Conservation (phyloP, 1,140 invertebrate genomes). For the Lithobius niger region DNA sequence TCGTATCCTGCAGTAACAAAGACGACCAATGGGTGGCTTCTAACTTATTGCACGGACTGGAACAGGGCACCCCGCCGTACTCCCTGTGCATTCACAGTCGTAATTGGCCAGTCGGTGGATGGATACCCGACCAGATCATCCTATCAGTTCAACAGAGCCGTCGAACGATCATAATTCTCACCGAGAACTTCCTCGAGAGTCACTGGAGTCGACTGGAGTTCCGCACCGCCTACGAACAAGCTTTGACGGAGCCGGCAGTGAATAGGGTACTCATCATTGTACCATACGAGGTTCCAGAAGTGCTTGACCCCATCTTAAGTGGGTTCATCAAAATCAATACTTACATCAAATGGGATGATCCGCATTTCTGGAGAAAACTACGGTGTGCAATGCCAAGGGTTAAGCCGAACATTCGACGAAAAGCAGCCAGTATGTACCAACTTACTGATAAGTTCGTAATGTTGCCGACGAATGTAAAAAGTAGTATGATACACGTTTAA, state of each 20-base stretch:
- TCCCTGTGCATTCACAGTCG: constrained; percentile 58
- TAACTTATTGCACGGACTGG: constrained; percentile 48
- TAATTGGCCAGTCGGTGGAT: constrained; percentile 56
- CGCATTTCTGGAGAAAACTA: constrained; percentile 74
- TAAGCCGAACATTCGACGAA: no score
- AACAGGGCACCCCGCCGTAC: constrained; percentile 30
- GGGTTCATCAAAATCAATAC: constrained; percentile 70
- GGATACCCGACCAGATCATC: constrained; percentile 64
- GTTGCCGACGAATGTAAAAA: no score
- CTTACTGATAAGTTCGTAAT: no score
- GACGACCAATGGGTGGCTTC: constrained; percentile 57
- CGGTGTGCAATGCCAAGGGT: constrained; percentile 54
- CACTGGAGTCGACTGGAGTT: constrained; percentile 78
- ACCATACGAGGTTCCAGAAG: constrained; percentile 52
- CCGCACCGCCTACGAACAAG: constrained; percentile 55
- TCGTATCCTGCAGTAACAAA: constrained; percentile 66
- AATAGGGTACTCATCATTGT: constrained; percentile 62
- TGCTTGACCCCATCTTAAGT: constrained; percentile 56
- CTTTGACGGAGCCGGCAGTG: constrained; percentile 52
- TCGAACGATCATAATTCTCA: constrained; percentile 67
- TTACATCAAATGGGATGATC: constrained; percentile 71
- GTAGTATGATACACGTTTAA: no score
- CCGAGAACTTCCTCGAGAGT: constrained; percentile 63
- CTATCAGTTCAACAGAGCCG: constrained; percentile 60
- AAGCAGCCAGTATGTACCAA: no score